A percentile compares a stretch with the other conserved stretches of the same genome.
Evolutionary conservation across 2,113 vertebrate genomes (phyloP).

Genomic region (Machaerirhynchus nigripectus): DNA sequence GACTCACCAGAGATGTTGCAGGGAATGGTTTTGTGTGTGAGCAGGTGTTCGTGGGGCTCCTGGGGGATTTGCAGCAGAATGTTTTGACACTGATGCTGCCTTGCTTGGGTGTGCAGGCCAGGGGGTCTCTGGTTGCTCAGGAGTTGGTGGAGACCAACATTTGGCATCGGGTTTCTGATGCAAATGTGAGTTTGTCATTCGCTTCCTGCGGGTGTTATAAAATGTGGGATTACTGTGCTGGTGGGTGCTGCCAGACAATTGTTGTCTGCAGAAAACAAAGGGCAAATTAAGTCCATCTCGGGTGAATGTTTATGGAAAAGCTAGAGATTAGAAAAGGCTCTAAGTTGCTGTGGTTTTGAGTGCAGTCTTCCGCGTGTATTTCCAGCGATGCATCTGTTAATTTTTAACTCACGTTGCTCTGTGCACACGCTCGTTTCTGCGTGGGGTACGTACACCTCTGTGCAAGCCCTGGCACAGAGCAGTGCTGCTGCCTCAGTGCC

Average conservation of each 20-base stretch:
- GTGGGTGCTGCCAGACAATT: background rate
- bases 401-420: rapidly evolving
- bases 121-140: background rate
- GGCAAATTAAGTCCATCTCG: background rate
- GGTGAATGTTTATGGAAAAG: background rate
- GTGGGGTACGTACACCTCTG: rapidly evolving
- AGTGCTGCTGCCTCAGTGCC: background rate
- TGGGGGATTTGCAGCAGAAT: constrained; percentile 13
- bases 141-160: background rate
- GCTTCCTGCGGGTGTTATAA: background rate
- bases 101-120: background rate
- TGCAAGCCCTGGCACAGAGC: background rate
- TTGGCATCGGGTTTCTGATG: background rate
- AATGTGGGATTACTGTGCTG: background rate
- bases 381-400: background rate
- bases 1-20: background rate
- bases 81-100: constrained; percentile 30
- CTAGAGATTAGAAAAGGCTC: background rate
- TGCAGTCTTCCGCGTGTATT: rapidly evolving
- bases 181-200: background rate
- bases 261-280: background rate
- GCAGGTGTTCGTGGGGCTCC: background rate
- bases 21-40: constrained; percentile 5
- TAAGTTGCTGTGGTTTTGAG: background rate
- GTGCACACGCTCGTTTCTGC: background rate